Evolutionary conservation across 2,888 invertebrate species (phyloP), one percentile per base, ranked within the genome.

Genomic region (Tryphoninae sp.): DNA sequence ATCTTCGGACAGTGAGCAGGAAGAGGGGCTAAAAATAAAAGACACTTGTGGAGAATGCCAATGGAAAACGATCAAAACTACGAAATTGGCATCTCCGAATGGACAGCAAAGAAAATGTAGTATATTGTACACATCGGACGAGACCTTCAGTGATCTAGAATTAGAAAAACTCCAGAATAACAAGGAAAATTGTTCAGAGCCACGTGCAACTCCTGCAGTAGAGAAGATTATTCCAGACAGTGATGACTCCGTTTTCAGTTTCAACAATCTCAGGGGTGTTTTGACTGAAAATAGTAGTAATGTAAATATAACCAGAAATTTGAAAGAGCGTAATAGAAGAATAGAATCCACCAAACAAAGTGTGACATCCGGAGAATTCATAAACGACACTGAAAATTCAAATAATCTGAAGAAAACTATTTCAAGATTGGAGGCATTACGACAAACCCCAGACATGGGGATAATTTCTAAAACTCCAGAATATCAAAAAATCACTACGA

Each of bases 81-180:
- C 40, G 59, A 62, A 53, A 72, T 82, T 16, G 83, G 74, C 13
- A 80, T 79, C 1, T 74, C 68, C 6, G 83, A 80, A 40, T 78
- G 78, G 16, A 45, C 53, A 1, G 61, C 82, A 2, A 40, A 62
- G 61, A 64, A 82, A 69, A 62, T 75, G 74, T 7, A 81, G 80
- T 26, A 80, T 67, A 7, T 65, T 64, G 13, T 85, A 84, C 45
- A 86, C 86, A 1, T 88, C 87, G 0, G 86, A 88, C 16, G 87
- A 89, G 11, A 86, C 83, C 19, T 81, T 55, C 9, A 82, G 71
- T 19, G 78, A 82, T 9, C 42, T 9, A 0, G 74, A 67, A 19
- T 78, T 33, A 1, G 26, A 9, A 16, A 40, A 22, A 13, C 13
- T 45, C 9, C 9, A 9, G 7, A 19, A 42, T 1, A 53, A 58